phyloP scores from a whole-genome alignment of 2,797 vertebrate species.

The Pseudochaenichthys georgianus region DNA sequence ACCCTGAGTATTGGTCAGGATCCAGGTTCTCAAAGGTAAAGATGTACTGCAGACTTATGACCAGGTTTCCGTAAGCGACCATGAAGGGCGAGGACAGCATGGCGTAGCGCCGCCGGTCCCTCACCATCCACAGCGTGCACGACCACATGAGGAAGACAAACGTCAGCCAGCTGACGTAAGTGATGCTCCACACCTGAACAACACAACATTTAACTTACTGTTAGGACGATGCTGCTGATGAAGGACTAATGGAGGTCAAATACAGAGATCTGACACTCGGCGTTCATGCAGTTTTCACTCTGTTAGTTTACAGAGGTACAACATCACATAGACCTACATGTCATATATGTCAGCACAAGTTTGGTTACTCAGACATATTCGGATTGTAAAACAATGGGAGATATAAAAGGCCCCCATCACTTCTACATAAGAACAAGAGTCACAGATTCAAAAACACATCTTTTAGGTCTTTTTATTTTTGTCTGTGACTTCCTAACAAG shows the following conservation, averaged over 20 bases:
- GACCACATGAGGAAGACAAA: conserved; percentile 98
- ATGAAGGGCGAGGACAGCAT: conserved; percentile 98
- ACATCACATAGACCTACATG: not conserved
- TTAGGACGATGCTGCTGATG: not conserved
- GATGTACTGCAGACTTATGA: conserved; percentile 94
- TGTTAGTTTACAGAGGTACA: not conserved
- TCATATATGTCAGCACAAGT: not conserved
- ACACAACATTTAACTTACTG: not conserved
- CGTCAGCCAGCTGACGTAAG: conserved; percentile 96
- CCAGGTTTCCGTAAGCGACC: conserved; percentile 94
- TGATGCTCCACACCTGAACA: conserved; percentile 96
- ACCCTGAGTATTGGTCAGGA: conserved; percentile 75
- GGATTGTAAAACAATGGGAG: no score
- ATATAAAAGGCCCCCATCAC: no score
- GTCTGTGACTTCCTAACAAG: no score
- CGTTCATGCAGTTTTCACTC: not conserved
- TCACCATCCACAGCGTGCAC: conserved; percentile 95
- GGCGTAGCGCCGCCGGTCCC: conserved; percentile 92
- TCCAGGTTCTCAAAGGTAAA: conserved; percentile 89
- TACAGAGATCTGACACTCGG: not conserved
- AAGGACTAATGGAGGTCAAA: not conserved
- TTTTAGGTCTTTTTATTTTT: no score
- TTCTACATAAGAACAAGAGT: no score
- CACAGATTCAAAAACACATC: no score
- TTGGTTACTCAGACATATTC: not conserved